A percentile compares a stretch with the other conserved stretches of the same genome.
Conservation (phyloP, 2,113 vertebrate genomes). For the Pelmatolapia mariae region DNA sequence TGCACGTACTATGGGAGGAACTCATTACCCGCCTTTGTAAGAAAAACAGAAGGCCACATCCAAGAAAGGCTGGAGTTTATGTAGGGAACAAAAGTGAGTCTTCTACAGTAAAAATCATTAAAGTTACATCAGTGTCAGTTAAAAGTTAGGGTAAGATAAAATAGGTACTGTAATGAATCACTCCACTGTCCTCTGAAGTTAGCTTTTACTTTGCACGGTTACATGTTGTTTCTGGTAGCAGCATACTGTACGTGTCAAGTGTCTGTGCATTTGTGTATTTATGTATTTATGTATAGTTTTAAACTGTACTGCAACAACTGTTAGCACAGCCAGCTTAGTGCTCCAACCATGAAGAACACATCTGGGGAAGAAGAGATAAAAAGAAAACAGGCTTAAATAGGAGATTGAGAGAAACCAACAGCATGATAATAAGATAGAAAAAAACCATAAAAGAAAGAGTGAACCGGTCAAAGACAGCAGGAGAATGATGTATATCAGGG, state of each 20-base stretch:
- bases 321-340: background rate
- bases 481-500: background rate
- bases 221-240: accelerated
- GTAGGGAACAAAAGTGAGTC: accelerated
- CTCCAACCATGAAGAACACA: background rate
- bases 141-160: background rate
- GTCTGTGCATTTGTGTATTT: background rate
- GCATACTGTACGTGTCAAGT: background rate
- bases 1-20: background rate
- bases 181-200: background rate
- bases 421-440: background rate
- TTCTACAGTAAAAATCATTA: background rate
- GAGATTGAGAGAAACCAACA: background rate
- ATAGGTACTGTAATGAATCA: background rate
- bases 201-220: background rate
- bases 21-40: background rate
- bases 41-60: background rate
- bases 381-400: background rate
- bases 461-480: background rate
- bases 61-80: background rate
- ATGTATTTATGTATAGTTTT: background rate
- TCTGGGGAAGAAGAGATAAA: background rate
- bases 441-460: background rate
- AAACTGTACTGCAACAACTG: background rate
- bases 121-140: background rate